These are phyloP conservation scores for Calephelis nemesis DNA, from an alignment of 1,140 invertebrate species.

Conservation along the genomic window DNA sequence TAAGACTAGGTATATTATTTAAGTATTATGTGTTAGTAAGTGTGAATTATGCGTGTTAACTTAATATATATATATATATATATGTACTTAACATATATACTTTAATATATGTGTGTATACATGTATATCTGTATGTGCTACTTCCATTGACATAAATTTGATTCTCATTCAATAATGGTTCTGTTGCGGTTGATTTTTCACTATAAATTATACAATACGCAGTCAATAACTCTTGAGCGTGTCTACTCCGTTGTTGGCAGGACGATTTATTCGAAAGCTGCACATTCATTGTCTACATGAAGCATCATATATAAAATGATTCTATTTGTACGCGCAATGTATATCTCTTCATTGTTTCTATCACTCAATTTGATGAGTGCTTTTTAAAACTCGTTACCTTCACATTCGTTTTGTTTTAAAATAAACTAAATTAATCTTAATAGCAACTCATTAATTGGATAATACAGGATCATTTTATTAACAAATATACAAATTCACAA, in stretches of 20 bases:
- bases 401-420: not conserved
- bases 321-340: conserved; percentile 38
- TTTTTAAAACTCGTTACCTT: conserved; percentile 1
- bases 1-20: too few relatives aligned
- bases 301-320: conserved; percentile 48
- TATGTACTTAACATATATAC: too few relatives aligned
- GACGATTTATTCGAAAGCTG: conserved; percentile 52
- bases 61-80: too few relatives aligned
- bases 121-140: not conserved
- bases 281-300: conserved; percentile 54
- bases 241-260: conserved; percentile 45
- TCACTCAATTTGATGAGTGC: not conserved
- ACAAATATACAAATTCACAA: too few relatives aligned
- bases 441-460: too few relatives aligned
- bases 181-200: conserved; percentile 31
- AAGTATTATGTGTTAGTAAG: too few relatives aligned
- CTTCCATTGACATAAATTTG: conserved; percentile 9
- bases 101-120: not conserved
- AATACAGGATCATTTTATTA: too few relatives aligned
- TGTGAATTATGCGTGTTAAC: too few relatives aligned
- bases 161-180: conserved; percentile 13
- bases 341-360: conserved; percentile 2
- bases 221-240: conserved; percentile 55
- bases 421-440: too few relatives aligned
- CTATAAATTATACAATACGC: conserved; percentile 45